Base-by-base conservation (phyloP, 2,888 invertebrate species). In the Chaetogeoica ovagalla region DNA sequence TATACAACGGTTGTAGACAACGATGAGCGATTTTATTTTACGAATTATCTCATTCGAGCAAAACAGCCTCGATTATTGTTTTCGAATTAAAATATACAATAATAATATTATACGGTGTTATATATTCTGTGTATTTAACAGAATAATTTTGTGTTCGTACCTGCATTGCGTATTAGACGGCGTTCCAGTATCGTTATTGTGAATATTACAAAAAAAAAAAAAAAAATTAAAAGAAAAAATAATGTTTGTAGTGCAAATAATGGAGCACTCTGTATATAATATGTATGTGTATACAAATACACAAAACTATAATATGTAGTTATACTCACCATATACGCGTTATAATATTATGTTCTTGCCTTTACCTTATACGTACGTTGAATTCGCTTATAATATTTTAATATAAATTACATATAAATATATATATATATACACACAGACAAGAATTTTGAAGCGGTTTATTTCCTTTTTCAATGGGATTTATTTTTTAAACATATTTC, bases 331-430 rank as follows among this genome's bases (percentile, higher is more conserved):
- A 57, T 59, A 17, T 60, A 60, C 39, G 30, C 23, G 23, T 21
- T 59, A 71, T 72, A 72, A 23, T 63, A 23, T 21, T 59, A 71
- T 72, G 62, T 48, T 63, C 48, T 21, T 6, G 73, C 63, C 52
- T 52, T 73, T 73, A 73, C 62, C 73, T 52, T 73, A 52, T 73
- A 63, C 37, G 52, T 2, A 52, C 48, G 0, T 62, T 63, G 73
- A 73, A 52, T 52, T 63, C 30, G 30, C n/a, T 73, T 62, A 73
- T 71, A 71, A 71, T 73, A 43, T 62, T 62, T 60, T 48, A 62
- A 30, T 60, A 72, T 72, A 60, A 72, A 72, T 30, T 48, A 60
- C 60, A 48, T 48, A 30, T 62, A 30, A 2, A 30, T 30, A 30
- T 30, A 30, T 30, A 30, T 30, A 30, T 30, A 4, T 30, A 30